Conservation (phyloP, 2,888 invertebrate species). For the Eupelmus urozonus region DNA sequence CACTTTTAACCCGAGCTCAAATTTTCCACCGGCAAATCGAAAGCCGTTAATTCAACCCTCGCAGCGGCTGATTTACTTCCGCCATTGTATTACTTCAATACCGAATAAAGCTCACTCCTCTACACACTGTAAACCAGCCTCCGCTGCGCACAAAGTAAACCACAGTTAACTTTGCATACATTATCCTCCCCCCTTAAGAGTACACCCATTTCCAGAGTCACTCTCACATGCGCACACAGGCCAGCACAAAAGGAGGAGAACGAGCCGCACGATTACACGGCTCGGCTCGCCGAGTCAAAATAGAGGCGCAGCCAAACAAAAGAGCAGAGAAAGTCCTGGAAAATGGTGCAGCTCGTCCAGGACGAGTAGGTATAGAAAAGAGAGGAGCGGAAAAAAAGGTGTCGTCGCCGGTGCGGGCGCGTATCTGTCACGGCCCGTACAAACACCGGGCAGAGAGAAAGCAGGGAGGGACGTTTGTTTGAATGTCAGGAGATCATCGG, state of each 20-base stretch:
- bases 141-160: background rate
- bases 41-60: too few species aligned
- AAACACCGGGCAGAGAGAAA: slow-evolving; percentile 1
- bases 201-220: too few species aligned
- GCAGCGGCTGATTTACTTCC: too few species aligned
- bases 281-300: slow-evolving; percentile 34
- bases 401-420: background rate
- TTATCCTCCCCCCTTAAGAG: background rate
- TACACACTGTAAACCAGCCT: too few species aligned
- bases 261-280: slow-evolving; percentile 6
- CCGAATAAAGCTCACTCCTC: too few species aligned
- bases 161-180: background rate
- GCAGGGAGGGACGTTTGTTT: slow-evolving; percentile 59
- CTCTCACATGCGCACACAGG: too few species aligned
- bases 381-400: background rate
- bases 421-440: background rate
- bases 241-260: too few species aligned
- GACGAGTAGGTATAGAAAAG: background rate
- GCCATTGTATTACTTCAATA: too few species aligned
- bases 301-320: background rate
- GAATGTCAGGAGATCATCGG: slow-evolving; percentile 70
- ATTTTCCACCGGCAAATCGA: too few species aligned
- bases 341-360: background rate
- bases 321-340: slow-evolving; percentile 1
- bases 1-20: too few species aligned